Evolutionary conservation across 2,797 vertebrate genomes (phyloP).

Genomic region (Trichosurus vulpecula): DNA sequence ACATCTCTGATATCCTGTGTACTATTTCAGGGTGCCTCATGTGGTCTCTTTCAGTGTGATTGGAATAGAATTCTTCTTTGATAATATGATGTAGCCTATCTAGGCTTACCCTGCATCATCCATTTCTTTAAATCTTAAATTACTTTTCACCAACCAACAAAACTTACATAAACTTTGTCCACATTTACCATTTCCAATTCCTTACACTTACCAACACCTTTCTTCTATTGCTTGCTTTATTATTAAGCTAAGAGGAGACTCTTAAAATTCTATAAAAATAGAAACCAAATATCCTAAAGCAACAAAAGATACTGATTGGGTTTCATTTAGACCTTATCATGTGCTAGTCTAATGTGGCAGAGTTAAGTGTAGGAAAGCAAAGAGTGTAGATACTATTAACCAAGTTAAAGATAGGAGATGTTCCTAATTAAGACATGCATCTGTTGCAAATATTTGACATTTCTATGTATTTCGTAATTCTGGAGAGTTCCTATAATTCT

Average conservation of each 20-base stretch:
- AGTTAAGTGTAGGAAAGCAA: not conserved
- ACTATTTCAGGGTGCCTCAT: not conserved
- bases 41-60: not conserved
- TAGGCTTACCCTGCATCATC: not conserved
- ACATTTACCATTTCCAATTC: not conserved
- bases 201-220: not conserved
- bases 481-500: not conserved
- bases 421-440: not conserved
- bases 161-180: not conserved
- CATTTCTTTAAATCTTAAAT: not conserved
- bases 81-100: not conserved
- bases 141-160: not conserved
- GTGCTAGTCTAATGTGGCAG: not conserved
- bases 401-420: not conserved
- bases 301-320: no score
- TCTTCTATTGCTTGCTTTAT: not conserved
- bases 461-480: not conserved
- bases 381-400: not conserved
- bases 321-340: not conserved
- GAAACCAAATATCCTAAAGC: not conserved
- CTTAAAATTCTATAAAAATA: slow-evolving; percentile 12
- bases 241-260: not conserved
- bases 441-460: not conserved
- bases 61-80: not conserved
- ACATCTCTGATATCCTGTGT: not conserved